A percentile compares a stretch with the other conserved stretches of the same genome.
These are phyloP conservation scores for Acanthochromis polyacanthus DNA, from an alignment of 2,113 vertebrate genomes.

Conservation along the genomic window DNA sequence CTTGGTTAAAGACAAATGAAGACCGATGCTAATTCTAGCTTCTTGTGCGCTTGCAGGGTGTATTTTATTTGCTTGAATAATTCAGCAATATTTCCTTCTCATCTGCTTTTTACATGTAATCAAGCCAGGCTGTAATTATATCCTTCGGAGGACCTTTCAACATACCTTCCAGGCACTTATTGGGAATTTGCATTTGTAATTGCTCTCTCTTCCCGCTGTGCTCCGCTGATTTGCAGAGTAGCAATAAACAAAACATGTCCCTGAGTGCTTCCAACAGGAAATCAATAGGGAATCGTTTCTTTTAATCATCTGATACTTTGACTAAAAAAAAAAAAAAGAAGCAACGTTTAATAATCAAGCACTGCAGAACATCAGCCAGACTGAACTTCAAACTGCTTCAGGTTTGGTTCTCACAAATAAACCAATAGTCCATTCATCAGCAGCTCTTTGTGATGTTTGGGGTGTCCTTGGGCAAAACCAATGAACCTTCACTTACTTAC, in stretches of 20 bases:
- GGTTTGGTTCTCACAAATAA: slow-evolving; percentile 13
- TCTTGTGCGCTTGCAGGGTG: slow-evolving; percentile 29
- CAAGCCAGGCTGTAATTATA: slow-evolving; percentile 75
- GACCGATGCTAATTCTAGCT: neutral
- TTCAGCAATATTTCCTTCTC: slow-evolving; percentile 62
- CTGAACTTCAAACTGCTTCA: slow-evolving; percentile 8
- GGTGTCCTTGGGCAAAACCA: slow-evolving; percentile 31
- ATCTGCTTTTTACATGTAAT: slow-evolving; percentile 75
- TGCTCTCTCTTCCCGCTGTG: slow-evolving; percentile 64
- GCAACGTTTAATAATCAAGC: slow-evolving; percentile 29
- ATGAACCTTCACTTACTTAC: slow-evolving; percentile 1
- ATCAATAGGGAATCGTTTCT: slow-evolving; percentile 64
- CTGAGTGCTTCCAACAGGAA: slow-evolving; percentile 58
- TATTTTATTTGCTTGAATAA: slow-evolving; percentile 75
- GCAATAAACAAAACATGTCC: slow-evolving; percentile 79
- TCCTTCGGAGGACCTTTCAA: slow-evolving; percentile 75
- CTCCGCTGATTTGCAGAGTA: slow-evolving; percentile 67
- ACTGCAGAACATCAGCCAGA: neutral
- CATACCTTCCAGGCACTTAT: slow-evolving; percentile 76
- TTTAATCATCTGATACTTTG: slow-evolving; percentile 75
- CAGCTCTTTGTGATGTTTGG: slow-evolving; percentile 29
- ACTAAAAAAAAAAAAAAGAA: slow-evolving; percentile 10
- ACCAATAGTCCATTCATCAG: slow-evolving; percentile 35
- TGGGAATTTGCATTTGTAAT: slow-evolving; percentile 81
- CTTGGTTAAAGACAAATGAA: slow-evolving; percentile 19